Conservation (phyloP, 1,140 invertebrate genomes). For the Saccostrea glomerata region DNA sequence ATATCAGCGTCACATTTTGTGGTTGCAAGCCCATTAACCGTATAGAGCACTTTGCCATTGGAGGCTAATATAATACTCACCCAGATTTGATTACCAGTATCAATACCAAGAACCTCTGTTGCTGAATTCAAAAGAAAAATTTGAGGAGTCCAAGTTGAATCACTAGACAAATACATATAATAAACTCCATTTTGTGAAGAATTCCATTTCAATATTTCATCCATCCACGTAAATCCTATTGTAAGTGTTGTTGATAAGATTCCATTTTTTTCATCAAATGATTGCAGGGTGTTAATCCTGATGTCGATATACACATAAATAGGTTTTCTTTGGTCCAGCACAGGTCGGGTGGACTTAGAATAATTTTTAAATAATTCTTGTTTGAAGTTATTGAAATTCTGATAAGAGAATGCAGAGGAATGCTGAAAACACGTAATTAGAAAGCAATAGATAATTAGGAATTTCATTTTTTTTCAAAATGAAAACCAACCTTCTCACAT, state of each 20-base stretch:
- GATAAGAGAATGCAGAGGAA: background rate
- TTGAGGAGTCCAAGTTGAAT: background rate
- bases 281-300: background rate
- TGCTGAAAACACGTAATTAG: background rate
- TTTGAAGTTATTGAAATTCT: background rate
- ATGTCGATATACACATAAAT: background rate
- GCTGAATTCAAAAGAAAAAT: background rate
- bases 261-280: slow-evolving; percentile 2
- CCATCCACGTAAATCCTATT: background rate
- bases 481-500: too few species aligned
- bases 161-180: background rate
- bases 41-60: background rate
- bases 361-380: background rate
- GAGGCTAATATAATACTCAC: background rate
- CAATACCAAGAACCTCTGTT: background rate
- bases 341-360: background rate
- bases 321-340: slow-evolving; percentile 10
- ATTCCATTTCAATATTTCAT: slow-evolving; percentile 15
- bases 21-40: background rate
- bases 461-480: too few species aligned
- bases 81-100: background rate
- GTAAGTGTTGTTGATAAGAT: background rate
- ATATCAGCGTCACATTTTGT: background rate
- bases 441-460: too few species aligned
- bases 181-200: background rate